Percentiles rank a stretch among this genome's conserved stretches.
phyloP scores from a whole-genome alignment of 2,888 invertebrate genomes.

The Drosophila nr. perissopoda region DNA sequence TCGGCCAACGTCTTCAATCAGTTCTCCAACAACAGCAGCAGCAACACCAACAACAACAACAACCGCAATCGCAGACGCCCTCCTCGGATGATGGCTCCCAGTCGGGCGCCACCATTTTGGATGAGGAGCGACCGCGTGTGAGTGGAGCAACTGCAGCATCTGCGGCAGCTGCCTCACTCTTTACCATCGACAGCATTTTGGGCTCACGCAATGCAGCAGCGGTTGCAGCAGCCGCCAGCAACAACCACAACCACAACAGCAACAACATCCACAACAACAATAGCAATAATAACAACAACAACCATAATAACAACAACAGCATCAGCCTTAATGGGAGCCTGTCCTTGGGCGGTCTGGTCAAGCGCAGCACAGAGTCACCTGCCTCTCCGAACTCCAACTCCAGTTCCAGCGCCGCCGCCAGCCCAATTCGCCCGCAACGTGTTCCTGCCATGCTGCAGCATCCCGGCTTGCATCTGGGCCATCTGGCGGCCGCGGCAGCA shows the following conservation, averaged over 20 bases:
- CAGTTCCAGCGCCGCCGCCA: slow-evolving; percentile 86
- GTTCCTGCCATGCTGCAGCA: slow-evolving; percentile 86
- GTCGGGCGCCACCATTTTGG: slow-evolving; percentile 80
- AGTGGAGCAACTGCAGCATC: slow-evolving; percentile 82
- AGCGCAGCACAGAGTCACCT: slow-evolving; percentile 83
- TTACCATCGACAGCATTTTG: slow-evolving; percentile 94
- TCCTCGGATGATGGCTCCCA: slow-evolving; percentile 83
- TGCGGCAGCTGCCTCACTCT: slow-evolving; percentile 88
- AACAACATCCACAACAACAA: slow-evolving; percentile 36
- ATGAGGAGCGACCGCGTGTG: slow-evolving; percentile 74
- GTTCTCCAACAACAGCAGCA: slow-evolving; percentile 81
- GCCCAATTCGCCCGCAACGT: slow-evolving; percentile 85
- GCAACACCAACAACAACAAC: slow-evolving; percentile 56
- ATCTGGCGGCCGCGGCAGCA: slow-evolving; percentile 88
- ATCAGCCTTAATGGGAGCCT: slow-evolving; percentile 33
- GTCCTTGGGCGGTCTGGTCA: slow-evolving; percentile 43
- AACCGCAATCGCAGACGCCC: slow-evolving; percentile 81
- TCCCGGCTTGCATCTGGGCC: slow-evolving; percentile 87
- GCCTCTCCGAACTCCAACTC: slow-evolving; percentile 85
- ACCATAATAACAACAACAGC: slow-evolving; percentile 39
- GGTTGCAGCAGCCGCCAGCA: slow-evolving; percentile 44
- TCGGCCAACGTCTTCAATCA: slow-evolving; percentile 84
- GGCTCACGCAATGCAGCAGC: slow-evolving; percentile 86
- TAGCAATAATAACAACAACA: slow-evolving; percentile 34
- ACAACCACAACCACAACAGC: slow-evolving; percentile 28